Base-by-base conservation (phyloP, 2,888 invertebrate genomes). In the Achlya flavicornis region DNA sequence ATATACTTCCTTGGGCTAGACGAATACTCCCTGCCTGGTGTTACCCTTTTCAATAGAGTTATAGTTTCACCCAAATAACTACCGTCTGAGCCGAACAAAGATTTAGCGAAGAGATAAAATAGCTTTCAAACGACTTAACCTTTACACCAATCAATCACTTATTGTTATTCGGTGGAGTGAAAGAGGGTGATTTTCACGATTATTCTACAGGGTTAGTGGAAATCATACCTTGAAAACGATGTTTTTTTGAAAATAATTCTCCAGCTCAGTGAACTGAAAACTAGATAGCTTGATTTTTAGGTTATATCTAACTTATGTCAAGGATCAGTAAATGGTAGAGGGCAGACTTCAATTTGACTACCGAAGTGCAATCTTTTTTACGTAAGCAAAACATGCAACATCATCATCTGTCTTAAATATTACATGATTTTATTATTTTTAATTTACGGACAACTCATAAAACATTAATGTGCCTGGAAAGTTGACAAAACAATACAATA, bases 141-240 rank as follows among this genome's bases (percentile, higher is more conserved):
- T 14, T 14, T 26, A 11, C 19, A 41, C 19, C 41, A 60, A 43
- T 60, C 60, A 43, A 60, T 60, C 41, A 19, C 26, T 43, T 41
- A 60, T 60, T 60, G 60, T 19, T 12, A 41, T 19, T 41, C 60
- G 26, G 19, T 60, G 41, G 8, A n/a, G 41, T 26, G 41, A 41
- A 60, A 60, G 38, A 41, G 4, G 19, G 41, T 7, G 16, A 41
- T 41, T 41, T 59, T 38, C 16, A 26, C 41, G 11, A 60, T 43
- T 12, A 41, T 60, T 41, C 16, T 12, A n/a, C 19, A 19, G 38
- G 38, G 19, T 59, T 59, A 26, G 16, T 16, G 58, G 38, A 38
- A 38, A 38, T 38, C 38, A 59, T 19, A 41, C 16, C 38, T 26
- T 38, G n/a, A 41, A 41, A 41, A 12, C 38, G 14, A 26, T 16